Conservation (phyloP, 2,113 vertebrate species). For the Onychostoma macrolepis region DNA sequence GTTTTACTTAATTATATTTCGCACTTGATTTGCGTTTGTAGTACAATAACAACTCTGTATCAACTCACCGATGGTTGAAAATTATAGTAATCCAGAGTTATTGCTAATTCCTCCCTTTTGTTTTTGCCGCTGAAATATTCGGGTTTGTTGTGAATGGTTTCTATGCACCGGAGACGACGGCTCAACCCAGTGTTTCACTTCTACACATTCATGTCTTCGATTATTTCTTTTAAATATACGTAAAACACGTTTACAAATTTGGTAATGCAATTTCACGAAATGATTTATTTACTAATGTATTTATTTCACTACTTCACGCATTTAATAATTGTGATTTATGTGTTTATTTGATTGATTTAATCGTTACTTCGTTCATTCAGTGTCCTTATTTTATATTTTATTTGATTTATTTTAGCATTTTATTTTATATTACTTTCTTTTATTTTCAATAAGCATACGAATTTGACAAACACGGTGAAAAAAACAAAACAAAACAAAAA, state of each 20-base stretch:
- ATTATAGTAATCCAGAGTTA: not conserved
- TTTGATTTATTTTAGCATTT: not conserved
- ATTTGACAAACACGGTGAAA: not conserved
- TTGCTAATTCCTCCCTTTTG: not conserved
- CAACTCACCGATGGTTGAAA: not conserved
- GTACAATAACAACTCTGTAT: not conserved
- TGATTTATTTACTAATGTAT: not conserved
- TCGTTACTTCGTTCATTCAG: not conserved
- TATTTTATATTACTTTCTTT: too few species aligned
- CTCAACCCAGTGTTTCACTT: not conserved
- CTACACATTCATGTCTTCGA: conserved; percentile 50
- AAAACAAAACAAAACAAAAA: too few species aligned
- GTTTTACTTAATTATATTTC: not conserved
- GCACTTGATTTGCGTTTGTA: not conserved
- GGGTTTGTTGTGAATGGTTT: conserved; percentile 51
- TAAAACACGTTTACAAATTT: not conserved
- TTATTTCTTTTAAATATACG: not conserved
- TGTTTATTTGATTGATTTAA: not conserved
- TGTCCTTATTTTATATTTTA: not conserved
- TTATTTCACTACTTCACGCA: not conserved
- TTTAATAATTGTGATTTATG: not conserved
- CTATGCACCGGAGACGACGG: not conserved
- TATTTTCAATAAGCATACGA: not conserved
- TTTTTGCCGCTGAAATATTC: conserved; percentile 20
- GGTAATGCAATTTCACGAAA: not conserved